Evolutionary conservation across 2,888 invertebrate species (phyloP).

Genomic region (Megalurothrips usitatus): DNA sequence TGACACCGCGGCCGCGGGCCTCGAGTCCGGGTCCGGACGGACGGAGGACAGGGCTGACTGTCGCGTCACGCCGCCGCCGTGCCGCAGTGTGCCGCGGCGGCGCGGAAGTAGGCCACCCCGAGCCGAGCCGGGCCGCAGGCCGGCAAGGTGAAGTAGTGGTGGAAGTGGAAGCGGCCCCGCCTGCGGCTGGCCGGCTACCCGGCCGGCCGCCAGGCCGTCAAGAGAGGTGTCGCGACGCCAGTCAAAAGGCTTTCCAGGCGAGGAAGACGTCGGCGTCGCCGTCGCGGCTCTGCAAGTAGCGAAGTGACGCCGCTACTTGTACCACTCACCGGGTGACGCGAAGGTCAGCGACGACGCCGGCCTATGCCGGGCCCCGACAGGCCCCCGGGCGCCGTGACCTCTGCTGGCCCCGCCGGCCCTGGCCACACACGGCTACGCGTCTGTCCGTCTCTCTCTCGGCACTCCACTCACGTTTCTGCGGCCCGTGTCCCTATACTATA

Average conservation of each 20-base stretch:
- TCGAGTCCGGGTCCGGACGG: no score
- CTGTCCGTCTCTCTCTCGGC: neutral
- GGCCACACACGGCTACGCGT: neutral
- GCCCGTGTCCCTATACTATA: neutral
- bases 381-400: neutral
- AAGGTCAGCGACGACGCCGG: neutral
- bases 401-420: neutral
- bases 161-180: neutral
- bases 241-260: no score
- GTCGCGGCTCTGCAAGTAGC: neutral
- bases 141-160: neutral
- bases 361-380: constrained; percentile 9
- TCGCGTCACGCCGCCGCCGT: neutral
- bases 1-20: no score
- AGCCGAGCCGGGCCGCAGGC: neutral
- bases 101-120: neutral
- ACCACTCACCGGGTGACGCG: no score
- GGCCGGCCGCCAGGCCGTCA: no score
- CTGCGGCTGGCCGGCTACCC: neutral
- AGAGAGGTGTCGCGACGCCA: no score
- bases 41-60: neutral
- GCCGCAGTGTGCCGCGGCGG: neutral
- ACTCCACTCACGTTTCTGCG: neutral
- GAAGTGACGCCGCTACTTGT: neutral
- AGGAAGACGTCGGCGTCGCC: neutral